Evolutionary conservation across 2,888 invertebrate genomes (phyloP).

Genomic region (Andricus curvator): DNA sequence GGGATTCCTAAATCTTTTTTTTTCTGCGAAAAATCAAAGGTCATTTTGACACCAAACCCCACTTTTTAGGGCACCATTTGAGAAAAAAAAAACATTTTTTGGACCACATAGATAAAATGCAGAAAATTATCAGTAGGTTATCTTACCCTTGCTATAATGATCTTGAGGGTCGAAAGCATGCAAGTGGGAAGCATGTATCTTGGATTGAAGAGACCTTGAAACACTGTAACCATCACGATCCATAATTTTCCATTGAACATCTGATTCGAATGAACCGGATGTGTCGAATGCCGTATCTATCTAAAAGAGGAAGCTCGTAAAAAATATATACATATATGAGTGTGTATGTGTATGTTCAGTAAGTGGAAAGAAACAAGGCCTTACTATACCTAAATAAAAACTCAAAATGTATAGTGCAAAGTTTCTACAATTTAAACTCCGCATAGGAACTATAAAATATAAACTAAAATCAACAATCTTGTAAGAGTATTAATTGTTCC

Average conservation of each 20-base stretch:
- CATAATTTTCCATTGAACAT: constrained; percentile 66
- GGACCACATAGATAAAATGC: no score
- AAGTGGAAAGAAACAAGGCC: constrained; percentile 29
- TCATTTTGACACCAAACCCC: no score
- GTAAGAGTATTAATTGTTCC: background rate
- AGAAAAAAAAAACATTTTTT: no score
- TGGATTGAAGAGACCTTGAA: constrained; percentile 64
- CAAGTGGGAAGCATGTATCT: constrained; percentile 59
- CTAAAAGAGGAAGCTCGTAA: constrained; percentile 61
- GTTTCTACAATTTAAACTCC: background rate
- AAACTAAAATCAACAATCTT: no score
- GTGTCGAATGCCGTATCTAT: constrained; percentile 63
- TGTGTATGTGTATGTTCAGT: constrained; percentile 18
- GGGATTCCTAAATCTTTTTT: no score
- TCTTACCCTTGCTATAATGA: constrained; percentile 66
- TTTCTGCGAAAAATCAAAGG: no score
- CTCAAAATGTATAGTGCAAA: background rate
- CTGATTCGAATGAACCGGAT: constrained; percentile 61
- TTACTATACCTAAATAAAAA: background rate
- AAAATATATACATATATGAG: background rate
- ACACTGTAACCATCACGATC: constrained; percentile 68
- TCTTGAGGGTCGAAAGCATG: constrained; percentile 60
- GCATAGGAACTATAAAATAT: background rate
- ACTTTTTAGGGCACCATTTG: no score
- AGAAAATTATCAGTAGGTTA: no score